Evolutionary conservation across 2,797 vertebrate species (phyloP).

Genomic region (Sternarchorhynchus goeldii): DNA sequence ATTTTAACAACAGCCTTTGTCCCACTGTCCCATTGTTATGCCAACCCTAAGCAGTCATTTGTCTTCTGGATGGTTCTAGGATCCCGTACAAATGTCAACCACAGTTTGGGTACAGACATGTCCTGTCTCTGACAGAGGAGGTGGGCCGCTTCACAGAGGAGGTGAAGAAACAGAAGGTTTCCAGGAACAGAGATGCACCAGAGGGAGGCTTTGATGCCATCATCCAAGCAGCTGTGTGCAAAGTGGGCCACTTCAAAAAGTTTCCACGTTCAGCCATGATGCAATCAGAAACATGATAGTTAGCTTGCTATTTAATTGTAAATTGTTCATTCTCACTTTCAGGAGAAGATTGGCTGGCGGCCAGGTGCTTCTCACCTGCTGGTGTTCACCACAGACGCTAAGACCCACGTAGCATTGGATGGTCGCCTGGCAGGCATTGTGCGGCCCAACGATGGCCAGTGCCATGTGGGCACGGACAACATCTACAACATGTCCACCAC

Average conservation of each 20-base stretch:
- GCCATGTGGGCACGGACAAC: conserved; percentile 86
- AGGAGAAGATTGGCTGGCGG: conserved; percentile 97
- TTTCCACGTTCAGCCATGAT: neutral
- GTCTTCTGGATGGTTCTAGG: conserved; percentile 63
- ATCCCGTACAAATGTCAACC: conserved; percentile 82
- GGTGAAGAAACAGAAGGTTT: conserved; percentile 90
- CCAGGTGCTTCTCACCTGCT: conserved; percentile 92
- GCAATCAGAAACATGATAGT: neutral
- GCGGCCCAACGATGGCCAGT: conserved; percentile 89
- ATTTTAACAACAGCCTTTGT: neutral
- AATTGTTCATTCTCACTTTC: conserved; percentile 20
- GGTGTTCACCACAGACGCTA: conserved; percentile 96
- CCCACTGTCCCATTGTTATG: neutral
- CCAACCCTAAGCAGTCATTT: neutral
- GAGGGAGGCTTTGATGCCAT: conserved; percentile 97
- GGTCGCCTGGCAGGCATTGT: conserved; percentile 94
- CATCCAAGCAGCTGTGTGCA: conserved; percentile 93
- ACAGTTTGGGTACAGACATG: conserved; percentile 95
- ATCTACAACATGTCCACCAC: conserved; percentile 89
- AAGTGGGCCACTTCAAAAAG: conserved; percentile 67
- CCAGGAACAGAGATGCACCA: conserved; percentile 89
- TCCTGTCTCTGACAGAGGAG: conserved; percentile 88
- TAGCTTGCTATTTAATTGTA: neutral
- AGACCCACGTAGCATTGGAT: conserved; percentile 96
- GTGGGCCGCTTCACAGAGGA: conserved; percentile 92